These are phyloP conservation scores for Scaptomyza caliginosa DNA, from an alignment of 2,888 invertebrate species.

Conservation along the genomic window DNA sequence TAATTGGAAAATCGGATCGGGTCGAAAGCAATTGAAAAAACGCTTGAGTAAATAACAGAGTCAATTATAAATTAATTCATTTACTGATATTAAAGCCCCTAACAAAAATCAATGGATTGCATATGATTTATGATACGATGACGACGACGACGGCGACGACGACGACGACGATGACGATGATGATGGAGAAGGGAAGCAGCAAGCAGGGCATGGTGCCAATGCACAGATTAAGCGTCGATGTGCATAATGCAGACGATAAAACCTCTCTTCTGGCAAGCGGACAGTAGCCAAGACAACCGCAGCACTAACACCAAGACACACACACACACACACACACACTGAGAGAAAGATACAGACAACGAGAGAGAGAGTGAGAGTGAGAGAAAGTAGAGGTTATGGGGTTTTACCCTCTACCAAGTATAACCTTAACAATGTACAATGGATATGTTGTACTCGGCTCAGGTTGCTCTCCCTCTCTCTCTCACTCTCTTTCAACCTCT, in stretches of 20 bases:
- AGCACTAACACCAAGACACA: constrained; percentile 44
- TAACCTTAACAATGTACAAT: constrained; percentile 6
- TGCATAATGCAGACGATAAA: constrained; percentile 65
- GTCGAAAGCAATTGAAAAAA: constrained; percentile 13
- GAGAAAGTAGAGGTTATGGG: constrained; percentile 4
- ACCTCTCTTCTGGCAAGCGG: constrained; percentile 17
- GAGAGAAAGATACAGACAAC: background rate
- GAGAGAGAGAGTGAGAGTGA: background rate
- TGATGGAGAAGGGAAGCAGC: background rate
- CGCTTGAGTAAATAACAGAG: constrained; percentile 34
- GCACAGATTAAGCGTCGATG: constrained; percentile 50
- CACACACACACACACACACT: background rate
- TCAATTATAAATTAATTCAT: constrained; percentile 54
- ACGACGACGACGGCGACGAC: background rate
- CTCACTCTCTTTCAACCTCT: background rate
- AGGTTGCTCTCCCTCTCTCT: background rate
- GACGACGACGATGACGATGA: too few species aligned
- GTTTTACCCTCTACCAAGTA: background rate
- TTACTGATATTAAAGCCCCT: constrained; percentile 46
- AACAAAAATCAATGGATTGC: constrained; percentile 58
- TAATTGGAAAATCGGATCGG: background rate
- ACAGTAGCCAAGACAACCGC: constrained; percentile 46
- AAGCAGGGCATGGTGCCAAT: constrained; percentile 33
- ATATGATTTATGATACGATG: constrained; percentile 40
- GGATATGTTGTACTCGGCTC: background rate